Base-by-base conservation (phyloP, 2,888 invertebrate genomes). In the Tinea semifulvella region DNA sequence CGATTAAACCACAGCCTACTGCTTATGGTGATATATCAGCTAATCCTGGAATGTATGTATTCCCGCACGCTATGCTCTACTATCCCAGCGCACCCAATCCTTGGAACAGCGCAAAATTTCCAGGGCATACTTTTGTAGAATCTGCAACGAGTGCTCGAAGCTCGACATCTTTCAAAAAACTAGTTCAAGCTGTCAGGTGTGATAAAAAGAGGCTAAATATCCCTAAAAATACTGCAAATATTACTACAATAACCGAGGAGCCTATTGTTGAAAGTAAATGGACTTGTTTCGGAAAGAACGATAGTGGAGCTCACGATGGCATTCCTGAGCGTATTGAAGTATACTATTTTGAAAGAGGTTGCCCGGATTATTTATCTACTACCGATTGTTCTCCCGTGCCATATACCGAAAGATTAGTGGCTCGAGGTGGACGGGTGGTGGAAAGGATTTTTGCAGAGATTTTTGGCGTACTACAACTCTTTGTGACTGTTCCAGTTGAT, bases 401-500 rank as follows among this genome's bases (percentile, higher is more conserved):
- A 4, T 14, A 10, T 17, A 38, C 36, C 20, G 45, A 43, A 27
- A 42, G 42, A 13, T 19, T 17, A 44, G 39, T 27, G 28, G 19
- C 11, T 10, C 46, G 46, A 11, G 31, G 18, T 2, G 31, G 20
- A 39, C 19, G 40, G 2, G 17, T 14, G 18, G 40, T 13, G 8
- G 42, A 19, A 7, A 38, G 45, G 16, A 14, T 26, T 10, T 31
- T 18, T 19, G 47, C 45, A 46, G 53, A 46, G 50, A 22, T 51
- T 49, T 49, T 10, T 50, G 51, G 64, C 55, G 80, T 85, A 52
- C 63, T 87, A 48, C 89, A 88, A 52, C 87, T 88, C 7, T 61
- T 85, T 40, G 58, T 88, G 46, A 84, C 87, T 4, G 84, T 86
- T 28, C 44, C 83, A 18, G 88, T 86, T 56, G 88, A 87, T 58